Conservation (phyloP, 2,888 invertebrate species). For the Callyntrura guangdongensis region DNA sequence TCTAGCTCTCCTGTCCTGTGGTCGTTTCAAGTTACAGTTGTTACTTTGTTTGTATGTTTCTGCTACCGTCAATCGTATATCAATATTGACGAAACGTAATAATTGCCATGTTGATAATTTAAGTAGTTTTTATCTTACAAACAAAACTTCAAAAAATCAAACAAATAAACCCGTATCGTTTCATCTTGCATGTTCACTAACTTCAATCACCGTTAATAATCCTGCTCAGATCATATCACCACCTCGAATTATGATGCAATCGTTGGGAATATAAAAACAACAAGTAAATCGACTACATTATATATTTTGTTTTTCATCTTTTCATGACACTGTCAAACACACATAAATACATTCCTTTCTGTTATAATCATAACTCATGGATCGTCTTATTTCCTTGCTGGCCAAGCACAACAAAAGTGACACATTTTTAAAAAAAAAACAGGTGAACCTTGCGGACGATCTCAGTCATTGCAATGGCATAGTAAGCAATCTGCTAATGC, state of each 20-base stretch:
- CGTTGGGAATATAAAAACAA: background rate
- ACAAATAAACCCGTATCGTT: background rate
- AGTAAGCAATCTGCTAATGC: background rate
- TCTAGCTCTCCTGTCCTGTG: no score
- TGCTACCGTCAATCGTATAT: no score
- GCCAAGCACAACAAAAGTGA: conserved; percentile 3
- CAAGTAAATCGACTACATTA: background rate
- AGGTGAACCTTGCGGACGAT: conserved; percentile 12
- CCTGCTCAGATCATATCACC: background rate
- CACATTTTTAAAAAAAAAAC: background rate
- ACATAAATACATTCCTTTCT: background rate
- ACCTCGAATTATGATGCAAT: background rate
- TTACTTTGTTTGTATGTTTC: no score
- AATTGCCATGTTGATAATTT: no score
- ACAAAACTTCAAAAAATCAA: no score
- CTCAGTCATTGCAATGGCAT: background rate
- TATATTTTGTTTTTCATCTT: no score
- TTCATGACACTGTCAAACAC: background rate
- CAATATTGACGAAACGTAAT: no score
- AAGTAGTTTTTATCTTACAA: no score
- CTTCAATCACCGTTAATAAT: background rate
- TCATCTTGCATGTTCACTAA: background rate
- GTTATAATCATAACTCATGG: background rate
- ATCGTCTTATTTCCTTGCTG: background rate
- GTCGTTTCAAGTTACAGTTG: no score